phyloP scores from a whole-genome alignment of 2,797 vertebrate genomes.

The Brachyrhaphis roseni region DNA sequence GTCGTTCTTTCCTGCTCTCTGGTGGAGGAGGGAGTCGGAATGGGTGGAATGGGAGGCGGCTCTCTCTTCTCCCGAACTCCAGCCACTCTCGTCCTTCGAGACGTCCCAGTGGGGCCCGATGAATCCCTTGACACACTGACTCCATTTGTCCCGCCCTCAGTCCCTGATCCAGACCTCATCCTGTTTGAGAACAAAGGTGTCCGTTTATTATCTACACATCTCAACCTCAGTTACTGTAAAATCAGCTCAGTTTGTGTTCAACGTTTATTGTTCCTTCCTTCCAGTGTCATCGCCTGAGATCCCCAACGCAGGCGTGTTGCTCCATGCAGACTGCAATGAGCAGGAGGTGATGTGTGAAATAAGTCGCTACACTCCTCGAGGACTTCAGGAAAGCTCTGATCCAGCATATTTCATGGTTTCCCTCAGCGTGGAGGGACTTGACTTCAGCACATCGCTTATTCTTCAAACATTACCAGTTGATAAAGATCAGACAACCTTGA shows the following conservation, averaged over 20 bases:
- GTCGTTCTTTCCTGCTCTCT: conserved; percentile 83
- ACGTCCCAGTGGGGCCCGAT: conserved; percentile 69
- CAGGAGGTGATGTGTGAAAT: conserved; percentile 85
- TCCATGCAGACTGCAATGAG: conserved; percentile 84
- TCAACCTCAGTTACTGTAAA: background rate
- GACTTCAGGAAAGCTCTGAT: conserved; percentile 41
- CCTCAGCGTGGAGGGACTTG: conserved; percentile 74
- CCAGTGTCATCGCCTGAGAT: conserved; percentile 79
- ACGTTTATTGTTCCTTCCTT: conserved; percentile 16
- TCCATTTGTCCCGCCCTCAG: conserved; percentile 75
- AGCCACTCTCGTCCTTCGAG: conserved; percentile 79
- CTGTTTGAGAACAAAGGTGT: conserved; percentile 79
- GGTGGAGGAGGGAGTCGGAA: conserved; percentile 74
- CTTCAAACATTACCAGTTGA: conserved; percentile 67
- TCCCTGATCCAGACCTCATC: conserved; percentile 74
- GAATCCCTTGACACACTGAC: conserved; percentile 77
- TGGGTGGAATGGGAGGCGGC: conserved; percentile 60
- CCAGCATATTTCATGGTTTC: conserved; percentile 77
- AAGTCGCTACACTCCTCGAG: conserved; percentile 68
- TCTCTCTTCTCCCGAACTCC: conserved; percentile 66
- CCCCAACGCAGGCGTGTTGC: conserved; percentile 77
- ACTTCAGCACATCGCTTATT: conserved; percentile 80
- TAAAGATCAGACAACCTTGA: conserved; percentile 47
- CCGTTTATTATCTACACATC: background rate
- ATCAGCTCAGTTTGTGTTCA: conserved; percentile 4